Conservation (phyloP, 2,113 vertebrate genomes). For the rabbit (Oryctolagus cuniculus) region mOryCun1.1 NC_091447.1:6719001-6719500, state of each 20-base stretch:
- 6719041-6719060: background rate
- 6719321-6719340: background rate
- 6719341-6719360: background rate
- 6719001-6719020: background rate
- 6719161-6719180: slow-evolving; percentile 6
- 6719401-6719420: background rate
- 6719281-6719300: slow-evolving; percentile 26
- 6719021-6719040: slow-evolving; percentile 6
- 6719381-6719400: background rate
- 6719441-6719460: background rate
- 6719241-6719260: slow-evolving; percentile 31
- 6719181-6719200: slow-evolving; percentile 8
- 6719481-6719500: too few relatives aligned
- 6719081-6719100: background rate
- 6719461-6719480: too few relatives aligned
- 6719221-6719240: background rate
- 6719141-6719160: background rate
- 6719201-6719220: background rate
- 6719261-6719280: background rate
- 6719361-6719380: background rate
- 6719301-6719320: background rate
- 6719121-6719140: background rate
- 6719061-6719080: background rate
- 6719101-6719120: background rate
- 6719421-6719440: background rate